phyloP scores from a whole-genome alignment of 2,113 vertebrate species.

The Origma solitaria region DNA sequence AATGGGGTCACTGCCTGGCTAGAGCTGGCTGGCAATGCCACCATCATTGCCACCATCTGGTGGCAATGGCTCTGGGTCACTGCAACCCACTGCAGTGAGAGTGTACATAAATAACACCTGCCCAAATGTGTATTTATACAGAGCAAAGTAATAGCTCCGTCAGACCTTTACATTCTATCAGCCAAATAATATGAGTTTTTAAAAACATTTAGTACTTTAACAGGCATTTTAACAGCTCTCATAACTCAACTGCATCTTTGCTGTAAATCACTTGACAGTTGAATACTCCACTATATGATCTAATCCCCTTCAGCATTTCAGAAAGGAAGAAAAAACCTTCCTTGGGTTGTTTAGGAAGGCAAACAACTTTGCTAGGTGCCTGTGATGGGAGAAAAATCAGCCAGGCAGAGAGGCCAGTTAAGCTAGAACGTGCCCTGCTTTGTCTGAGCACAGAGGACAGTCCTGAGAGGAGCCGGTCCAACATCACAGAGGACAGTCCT shows the following conservation, averaged over 20 bases:
- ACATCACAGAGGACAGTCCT: not conserved
- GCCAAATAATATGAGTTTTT: slow-evolving; percentile 45
- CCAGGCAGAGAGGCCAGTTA: not conserved
- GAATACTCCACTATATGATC: not conserved
- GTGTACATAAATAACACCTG: not conserved
- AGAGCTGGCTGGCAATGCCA: not conserved
- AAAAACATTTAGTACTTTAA: slow-evolving; percentile 50
- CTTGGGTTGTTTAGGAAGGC: not conserved
- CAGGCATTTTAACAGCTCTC: slow-evolving; percentile 25
- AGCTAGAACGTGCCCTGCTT: not conserved
- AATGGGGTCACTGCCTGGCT: not conserved
- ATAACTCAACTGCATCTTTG: slow-evolving; percentile 41
- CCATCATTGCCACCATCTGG: not conserved
- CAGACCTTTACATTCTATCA: slow-evolving; percentile 38
- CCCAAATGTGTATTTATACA: not conserved
- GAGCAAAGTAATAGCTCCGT: slow-evolving; percentile 13
- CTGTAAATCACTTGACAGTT: not conserved
- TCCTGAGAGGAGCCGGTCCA: not conserved
- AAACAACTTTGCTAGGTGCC: not conserved
- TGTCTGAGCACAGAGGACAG: not conserved
- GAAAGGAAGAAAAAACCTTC: not conserved
- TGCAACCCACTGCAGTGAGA: not conserved
- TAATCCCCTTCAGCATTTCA: slow-evolving; percentile 6
- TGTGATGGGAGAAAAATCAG: not conserved
- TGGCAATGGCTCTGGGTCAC: not conserved